Percentiles rank a stretch among this genome's conserved stretches.
Evolutionary conservation across 2,113 vertebrate genomes (phyloP).

Genomic region (Shinisaurus crocodilurus): DNA sequence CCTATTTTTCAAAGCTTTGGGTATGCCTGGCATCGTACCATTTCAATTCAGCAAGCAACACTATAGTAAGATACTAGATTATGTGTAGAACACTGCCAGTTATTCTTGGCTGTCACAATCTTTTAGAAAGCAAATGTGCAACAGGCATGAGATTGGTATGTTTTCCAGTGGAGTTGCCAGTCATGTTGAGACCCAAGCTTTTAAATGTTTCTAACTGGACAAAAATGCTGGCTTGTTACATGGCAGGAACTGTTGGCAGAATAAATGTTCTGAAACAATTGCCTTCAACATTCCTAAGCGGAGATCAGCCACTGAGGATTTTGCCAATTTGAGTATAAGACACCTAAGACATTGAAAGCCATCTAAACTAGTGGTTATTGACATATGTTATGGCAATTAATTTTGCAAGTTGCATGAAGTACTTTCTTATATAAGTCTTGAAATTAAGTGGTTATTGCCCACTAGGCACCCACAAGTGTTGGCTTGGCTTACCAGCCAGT

Average conservation of each 20-base stretch:
- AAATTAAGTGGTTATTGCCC: neutral
- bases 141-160: slow-evolving; percentile 43
- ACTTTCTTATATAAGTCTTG: neutral
- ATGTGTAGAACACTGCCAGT: slow-evolving; percentile 27
- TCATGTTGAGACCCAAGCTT: slow-evolving; percentile 50
- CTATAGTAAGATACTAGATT: slow-evolving; percentile 37
- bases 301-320: slow-evolving; percentile 15
- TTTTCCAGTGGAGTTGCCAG: slow-evolving; percentile 65
- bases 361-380: neutral
- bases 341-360: neutral
- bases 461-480: neutral
- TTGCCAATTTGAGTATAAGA: neutral
- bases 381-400: neutral
- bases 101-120: slow-evolving; percentile 59
- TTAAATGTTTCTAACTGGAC: slow-evolving; percentile 55
- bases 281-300: slow-evolving; percentile 40
- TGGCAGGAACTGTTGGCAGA: slow-evolving; percentile 42
- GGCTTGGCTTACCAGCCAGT: neutral
- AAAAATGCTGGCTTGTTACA: slow-evolving; percentile 50
- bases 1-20: neutral
- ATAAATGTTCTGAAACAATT: slow-evolving; percentile 39
- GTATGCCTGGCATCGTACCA: neutral
- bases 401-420: neutral
- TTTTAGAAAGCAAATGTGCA: slow-evolving; percentile 62
- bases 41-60: neutral